Conservation (phyloP, 2,113 vertebrate genomes). For the Excalfactoria chinensis region DNA sequence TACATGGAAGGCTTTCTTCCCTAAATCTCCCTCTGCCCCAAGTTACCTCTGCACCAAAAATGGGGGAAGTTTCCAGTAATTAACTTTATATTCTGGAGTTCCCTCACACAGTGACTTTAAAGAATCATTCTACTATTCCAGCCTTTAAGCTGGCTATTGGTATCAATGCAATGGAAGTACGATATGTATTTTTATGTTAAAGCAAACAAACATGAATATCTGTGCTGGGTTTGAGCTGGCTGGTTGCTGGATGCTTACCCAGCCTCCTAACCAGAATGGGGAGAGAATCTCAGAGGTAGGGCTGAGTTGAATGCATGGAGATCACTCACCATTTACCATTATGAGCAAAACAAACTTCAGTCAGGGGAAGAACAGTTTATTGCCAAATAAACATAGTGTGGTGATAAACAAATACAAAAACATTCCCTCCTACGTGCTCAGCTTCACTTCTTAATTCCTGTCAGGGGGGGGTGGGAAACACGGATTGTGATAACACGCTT, state of each 20-base stretch:
- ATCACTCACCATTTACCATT: background rate
- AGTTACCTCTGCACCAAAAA: background rate
- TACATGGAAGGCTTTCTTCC: background rate
- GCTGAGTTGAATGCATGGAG: background rate
- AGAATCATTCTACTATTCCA: background rate
- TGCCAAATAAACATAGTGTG: background rate
- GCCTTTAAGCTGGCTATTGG: background rate
- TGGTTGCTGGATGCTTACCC: background rate
- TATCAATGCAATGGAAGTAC: background rate
- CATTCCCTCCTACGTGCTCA: background rate
- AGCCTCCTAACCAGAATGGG: background rate
- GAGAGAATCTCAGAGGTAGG: background rate
- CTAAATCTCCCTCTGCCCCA: background rate
- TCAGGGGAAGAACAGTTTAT: background rate
- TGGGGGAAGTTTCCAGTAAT: background rate
- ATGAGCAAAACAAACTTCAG: background rate
- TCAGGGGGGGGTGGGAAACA: background rate
- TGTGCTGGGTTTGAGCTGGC: background rate
- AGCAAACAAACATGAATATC: background rate
- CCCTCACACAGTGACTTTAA: background rate
- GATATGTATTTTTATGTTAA: background rate
- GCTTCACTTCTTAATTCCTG: background rate
- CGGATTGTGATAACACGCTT: background rate
- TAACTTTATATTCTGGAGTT: background rate
- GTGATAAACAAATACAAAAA: background rate